phyloP scores from a whole-genome alignment of 2,113 vertebrate species.

The Rhynchomys soricoides region DNA sequence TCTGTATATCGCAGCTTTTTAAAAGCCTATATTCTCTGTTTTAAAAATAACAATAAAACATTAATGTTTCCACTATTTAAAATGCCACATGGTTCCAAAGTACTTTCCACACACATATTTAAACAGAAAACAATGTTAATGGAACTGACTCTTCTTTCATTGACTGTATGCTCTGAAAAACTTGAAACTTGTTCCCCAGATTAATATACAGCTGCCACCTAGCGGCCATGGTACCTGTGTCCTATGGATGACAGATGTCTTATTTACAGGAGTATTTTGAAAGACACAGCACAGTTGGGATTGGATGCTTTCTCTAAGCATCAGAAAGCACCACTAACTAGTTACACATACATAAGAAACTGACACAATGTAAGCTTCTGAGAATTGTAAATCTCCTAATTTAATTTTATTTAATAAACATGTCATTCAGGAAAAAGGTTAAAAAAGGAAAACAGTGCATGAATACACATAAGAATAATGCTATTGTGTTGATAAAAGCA shows the following conservation, averaged over 20 bases:
- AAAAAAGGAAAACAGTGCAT: not conserved
- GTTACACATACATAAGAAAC: not conserved
- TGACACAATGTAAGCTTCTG: too few relatives aligned
- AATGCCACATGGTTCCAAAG: not conserved
- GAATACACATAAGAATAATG: not conserved
- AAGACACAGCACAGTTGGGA: not conserved
- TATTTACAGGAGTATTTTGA: not conserved
- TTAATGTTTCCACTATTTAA: not conserved
- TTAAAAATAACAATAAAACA: not conserved
- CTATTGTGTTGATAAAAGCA: not conserved
- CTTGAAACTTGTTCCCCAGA: not conserved
- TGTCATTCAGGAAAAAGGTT: not conserved
- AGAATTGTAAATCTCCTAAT: not conserved
- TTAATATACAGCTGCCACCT: slow-evolving; percentile 33
- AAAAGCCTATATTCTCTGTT: not conserved
- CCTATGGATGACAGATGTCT: not conserved
- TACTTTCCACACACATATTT: slow-evolving; percentile 8
- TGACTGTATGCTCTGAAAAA: not conserved
- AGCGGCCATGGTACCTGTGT: slow-evolving; percentile 20
- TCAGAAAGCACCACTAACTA: not conserved
- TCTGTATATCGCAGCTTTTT: not conserved
- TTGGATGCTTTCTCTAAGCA: not conserved
- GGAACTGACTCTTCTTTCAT: not conserved
- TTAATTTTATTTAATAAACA: not conserved
- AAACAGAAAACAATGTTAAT: not conserved